A percentile compares a stretch with the other conserved stretches of the same genome.
phyloP scores from a whole-genome alignment of 30 jellyfish, hydroid and myxozoan species.

The Aurelia coerulea region DNA sequence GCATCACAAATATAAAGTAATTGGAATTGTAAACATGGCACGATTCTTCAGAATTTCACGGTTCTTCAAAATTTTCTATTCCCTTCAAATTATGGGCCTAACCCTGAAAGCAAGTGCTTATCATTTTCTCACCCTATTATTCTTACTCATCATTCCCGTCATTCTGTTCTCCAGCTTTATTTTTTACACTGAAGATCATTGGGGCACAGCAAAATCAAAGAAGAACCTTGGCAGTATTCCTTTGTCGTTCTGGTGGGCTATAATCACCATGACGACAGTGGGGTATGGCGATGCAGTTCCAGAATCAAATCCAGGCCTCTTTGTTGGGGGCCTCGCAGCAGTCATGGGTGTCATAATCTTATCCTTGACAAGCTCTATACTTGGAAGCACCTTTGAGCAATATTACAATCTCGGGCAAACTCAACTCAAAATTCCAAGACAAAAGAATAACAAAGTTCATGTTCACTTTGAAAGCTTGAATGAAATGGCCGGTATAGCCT shows the following conservation, averaged over 20 bases:
- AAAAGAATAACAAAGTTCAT: conserved; percentile 46
- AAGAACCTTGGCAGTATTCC: conserved; percentile 71
- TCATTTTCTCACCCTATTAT: conserved; percentile 74
- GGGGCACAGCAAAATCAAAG: conserved; percentile 69
- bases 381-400: conserved; percentile 96
- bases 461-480: conserved; percentile 56
- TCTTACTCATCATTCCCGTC: conserved; percentile 81
- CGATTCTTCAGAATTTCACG: conserved; percentile 86
- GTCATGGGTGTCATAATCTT: conserved; percentile 82
- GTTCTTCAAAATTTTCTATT: conserved; percentile 79
- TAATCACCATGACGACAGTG: conserved; percentile 93
- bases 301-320: conserved; percentile 70
- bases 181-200: conserved; percentile 73
- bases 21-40: conserved; percentile 78
- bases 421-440: conserved; percentile 82
- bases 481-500: conserved; percentile 66
- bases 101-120: conserved; percentile 94
- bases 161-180: conserved; percentile 81
- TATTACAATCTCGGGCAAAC: conserved; percentile 87
- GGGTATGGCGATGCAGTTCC: conserved; percentile 97
- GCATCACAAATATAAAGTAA: conserved; percentile 16
- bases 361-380: conserved; percentile 91
- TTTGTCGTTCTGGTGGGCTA: conserved; percentile 90
- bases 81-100: conserved; percentile 87
- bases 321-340: conserved; percentile 92